Evolutionary conservation across 2,113 vertebrate genomes (phyloP).

Genomic region (Tympanuchus pallidicinctus): DNA sequence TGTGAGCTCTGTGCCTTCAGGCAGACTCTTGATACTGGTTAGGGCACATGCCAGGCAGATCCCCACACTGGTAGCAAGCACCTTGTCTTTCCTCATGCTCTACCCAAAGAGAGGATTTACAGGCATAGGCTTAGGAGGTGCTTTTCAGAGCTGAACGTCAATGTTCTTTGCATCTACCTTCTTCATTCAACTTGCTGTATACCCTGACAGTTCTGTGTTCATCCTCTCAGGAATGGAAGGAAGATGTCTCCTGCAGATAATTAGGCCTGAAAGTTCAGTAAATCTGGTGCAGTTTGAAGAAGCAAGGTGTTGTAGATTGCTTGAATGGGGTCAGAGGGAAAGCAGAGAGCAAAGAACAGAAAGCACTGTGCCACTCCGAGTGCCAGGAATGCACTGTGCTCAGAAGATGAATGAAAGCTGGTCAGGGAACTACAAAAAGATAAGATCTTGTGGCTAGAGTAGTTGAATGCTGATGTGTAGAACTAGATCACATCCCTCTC

Average conservation of each 20-base stretch:
- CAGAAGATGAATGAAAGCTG: neutral
- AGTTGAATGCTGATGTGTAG: neutral
- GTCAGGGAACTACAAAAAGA: neutral
- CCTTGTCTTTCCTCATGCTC: neutral
- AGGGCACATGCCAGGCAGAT: fast-evolving
- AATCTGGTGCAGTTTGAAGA: neutral
- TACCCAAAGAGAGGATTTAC: neutral
- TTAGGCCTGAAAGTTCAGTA: neutral
- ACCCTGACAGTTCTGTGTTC: too few species aligned
- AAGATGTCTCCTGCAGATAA: neutral
- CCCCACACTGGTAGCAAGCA: fast-evolving
- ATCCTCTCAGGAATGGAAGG: neutral
- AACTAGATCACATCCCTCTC: neutral
- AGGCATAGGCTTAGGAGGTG: neutral
- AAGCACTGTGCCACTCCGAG: neutral
- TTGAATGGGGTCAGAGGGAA: neutral
- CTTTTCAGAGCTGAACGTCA: neutral
- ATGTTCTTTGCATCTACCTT: neutral
- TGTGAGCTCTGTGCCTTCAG: fast-evolving
- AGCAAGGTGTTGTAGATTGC: neutral
- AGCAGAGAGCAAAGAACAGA: neutral
- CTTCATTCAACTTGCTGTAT: too few species aligned
- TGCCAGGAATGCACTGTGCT: neutral
- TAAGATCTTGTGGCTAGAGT: neutral
- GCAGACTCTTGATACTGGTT: neutral